Evolutionary conservation across 2,888 invertebrate species (phyloP).

Genomic region (Andrena praecox): DNA sequence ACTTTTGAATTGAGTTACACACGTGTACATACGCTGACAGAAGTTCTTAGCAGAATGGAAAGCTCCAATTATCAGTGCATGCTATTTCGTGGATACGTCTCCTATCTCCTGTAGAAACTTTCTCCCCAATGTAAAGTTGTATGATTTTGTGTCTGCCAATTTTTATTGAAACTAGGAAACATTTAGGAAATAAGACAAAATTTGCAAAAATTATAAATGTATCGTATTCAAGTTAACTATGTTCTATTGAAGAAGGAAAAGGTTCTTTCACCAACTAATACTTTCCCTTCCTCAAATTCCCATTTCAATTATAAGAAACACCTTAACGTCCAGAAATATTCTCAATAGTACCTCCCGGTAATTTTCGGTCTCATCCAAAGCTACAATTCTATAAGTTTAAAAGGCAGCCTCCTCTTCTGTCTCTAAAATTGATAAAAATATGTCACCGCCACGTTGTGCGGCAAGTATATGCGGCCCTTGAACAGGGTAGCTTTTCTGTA

Average conservation of each 20-base stretch:
- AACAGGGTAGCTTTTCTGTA: slow-evolving; percentile 8
- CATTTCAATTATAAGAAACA: too few relatives aligned
- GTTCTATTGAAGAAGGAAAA: too few relatives aligned
- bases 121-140: background rate
- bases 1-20: slow-evolving; percentile 24
- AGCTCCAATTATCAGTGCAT: background rate
- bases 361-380: too few relatives aligned
- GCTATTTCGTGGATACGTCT: background rate
- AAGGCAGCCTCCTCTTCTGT: too few relatives aligned
- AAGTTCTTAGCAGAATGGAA: slow-evolving; percentile 2
- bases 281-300: too few relatives aligned
- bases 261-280: too few relatives aligned
- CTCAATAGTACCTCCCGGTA: too few relatives aligned
- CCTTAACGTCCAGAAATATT: too few relatives aligned
- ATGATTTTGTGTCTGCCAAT: background rate
- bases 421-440: background rate
- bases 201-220: too few relatives aligned
- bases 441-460: background rate
- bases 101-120: background rate
- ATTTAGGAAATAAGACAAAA: too few relatives aligned
- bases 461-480: background rate
- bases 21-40: slow-evolving; percentile 1
- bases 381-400: too few relatives aligned
- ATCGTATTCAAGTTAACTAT: too few relatives aligned
- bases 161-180: background rate